A percentile compares a stretch with the other conserved stretches of the same genome.
Evolutionary conservation across 2,888 invertebrate species (phyloP).

Genomic region (Oxytorus armatus): DNA sequence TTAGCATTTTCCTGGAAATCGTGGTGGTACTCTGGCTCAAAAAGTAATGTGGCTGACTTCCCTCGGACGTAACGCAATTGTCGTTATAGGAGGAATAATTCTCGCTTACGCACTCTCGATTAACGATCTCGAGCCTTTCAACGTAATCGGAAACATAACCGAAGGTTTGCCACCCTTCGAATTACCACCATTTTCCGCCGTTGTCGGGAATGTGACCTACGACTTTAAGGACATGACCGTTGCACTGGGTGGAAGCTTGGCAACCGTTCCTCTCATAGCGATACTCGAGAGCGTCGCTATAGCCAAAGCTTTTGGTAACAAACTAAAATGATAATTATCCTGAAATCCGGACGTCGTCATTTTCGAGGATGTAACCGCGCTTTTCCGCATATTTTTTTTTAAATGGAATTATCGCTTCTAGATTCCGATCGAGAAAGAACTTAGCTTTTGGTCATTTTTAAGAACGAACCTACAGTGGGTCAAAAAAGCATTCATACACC

Average conservation of each 20-base stretch:
- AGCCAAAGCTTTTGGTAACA: slow-evolving; percentile 91
- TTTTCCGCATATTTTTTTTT: too few relatives aligned
- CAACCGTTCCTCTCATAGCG: slow-evolving; percentile 90
- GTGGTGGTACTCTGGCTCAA: slow-evolving; percentile 84
- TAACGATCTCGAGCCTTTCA: slow-evolving; percentile 87
- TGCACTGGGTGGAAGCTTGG: slow-evolving; percentile 87
- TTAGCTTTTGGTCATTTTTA: too few relatives aligned
- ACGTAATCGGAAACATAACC: slow-evolving; percentile 88
- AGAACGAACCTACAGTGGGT: too few relatives aligned
- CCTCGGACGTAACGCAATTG: slow-evolving; percentile 91
- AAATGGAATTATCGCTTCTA: too few relatives aligned
- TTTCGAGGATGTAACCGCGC: too few relatives aligned
- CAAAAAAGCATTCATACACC: too few relatives aligned
- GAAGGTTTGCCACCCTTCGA: slow-evolving; percentile 90
- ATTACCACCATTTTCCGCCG: slow-evolving; percentile 89
- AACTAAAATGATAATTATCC: too few relatives aligned
- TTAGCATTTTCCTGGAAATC: slow-evolving; percentile 81
- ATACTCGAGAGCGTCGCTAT: slow-evolving; percentile 91
- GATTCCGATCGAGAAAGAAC: too few relatives aligned
- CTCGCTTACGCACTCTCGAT: slow-evolving; percentile 87
- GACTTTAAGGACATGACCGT: slow-evolving; percentile 88
- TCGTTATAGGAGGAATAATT: slow-evolving; percentile 89
- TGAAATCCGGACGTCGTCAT: too few relatives aligned
- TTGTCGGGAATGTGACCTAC: slow-evolving; percentile 85
- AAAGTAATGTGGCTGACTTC: slow-evolving; percentile 88